These are phyloP conservation scores for Sabatieria punctata DNA, from an alignment of 2,888 invertebrate genomes.

Conservation along the genomic window DNA sequence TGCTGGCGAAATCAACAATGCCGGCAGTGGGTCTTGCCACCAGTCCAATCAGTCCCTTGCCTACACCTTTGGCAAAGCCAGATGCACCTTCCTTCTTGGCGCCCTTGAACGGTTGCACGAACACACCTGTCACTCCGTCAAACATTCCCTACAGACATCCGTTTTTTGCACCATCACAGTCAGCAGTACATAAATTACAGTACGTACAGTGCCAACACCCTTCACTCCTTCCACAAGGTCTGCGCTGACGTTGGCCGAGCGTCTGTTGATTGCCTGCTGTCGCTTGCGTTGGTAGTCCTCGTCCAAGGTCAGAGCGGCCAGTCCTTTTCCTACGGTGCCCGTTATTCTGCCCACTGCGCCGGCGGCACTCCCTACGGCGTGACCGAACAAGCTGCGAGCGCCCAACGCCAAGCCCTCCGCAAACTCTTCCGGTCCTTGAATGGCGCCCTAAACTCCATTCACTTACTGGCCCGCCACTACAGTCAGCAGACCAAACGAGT, in stretches of 20 bases:
- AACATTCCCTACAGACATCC: constrained; percentile 86
- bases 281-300: constrained; percentile 86
- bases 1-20: constrained; percentile 95
- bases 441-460: constrained; percentile 53
- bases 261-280: constrained; percentile 68
- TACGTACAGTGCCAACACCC: constrained; percentile 83
- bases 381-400: constrained; percentile 78
- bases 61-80: constrained; percentile 41
- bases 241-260: constrained; percentile 54
- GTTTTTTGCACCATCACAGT: too few species aligned
- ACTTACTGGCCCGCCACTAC: too few species aligned
- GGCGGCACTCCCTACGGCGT: constrained; percentile 93
- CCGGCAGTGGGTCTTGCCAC: constrained; percentile 80
- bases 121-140: constrained; percentile 89
- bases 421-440: constrained; percentile 97
- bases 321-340: constrained; percentile 51
- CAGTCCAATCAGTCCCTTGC: constrained; percentile 62
- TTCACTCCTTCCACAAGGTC: constrained; percentile 55
- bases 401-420: constrained; percentile 88
- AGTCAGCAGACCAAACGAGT: too few species aligned
- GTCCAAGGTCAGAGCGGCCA: constrained; percentile 83
- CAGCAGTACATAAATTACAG: too few species aligned
- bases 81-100: constrained; percentile 74
- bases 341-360: constrained; percentile 73
- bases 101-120: constrained; percentile 83